Conservation (phyloP, 2,113 vertebrate species). For the Megaleporinus macrocephalus region DNA sequence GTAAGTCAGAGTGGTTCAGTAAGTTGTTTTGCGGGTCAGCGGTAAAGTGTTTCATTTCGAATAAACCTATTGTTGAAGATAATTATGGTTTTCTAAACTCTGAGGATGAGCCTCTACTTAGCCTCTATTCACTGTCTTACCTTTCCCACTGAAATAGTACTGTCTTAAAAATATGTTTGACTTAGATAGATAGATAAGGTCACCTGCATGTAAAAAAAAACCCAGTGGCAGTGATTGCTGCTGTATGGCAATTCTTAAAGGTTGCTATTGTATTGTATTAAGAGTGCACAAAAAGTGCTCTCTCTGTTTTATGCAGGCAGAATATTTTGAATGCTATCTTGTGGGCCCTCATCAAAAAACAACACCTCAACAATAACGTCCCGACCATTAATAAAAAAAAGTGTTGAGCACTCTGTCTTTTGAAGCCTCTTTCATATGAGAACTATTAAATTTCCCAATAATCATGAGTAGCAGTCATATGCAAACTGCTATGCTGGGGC, state of each 20-base stretch:
- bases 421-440: neutral
- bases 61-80: neutral
- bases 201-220: neutral
- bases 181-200: neutral
- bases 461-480: neutral
- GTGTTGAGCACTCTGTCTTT: neutral
- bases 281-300: neutral
- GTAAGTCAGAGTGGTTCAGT: slow-evolving; percentile 47
- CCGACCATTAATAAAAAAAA: neutral
- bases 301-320: neutral
- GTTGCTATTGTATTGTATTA: neutral
- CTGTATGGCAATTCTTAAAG: too few relatives aligned
- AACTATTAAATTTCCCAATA: neutral
- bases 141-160: slow-evolving; percentile 18
- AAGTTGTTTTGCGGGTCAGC: neutral
- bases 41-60: neutral
- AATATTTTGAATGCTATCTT: slow-evolving; percentile 14
- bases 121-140: neutral
- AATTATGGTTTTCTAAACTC: neutral
- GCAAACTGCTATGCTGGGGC: neutral
- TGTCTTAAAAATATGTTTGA: slow-evolving; percentile 42
- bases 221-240: too few relatives aligned
- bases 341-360: neutral
- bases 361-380: neutral
- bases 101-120: neutral